Conservation (phyloP, 1,140 invertebrate genomes). For the Drosophila tsacasi region DNA sequence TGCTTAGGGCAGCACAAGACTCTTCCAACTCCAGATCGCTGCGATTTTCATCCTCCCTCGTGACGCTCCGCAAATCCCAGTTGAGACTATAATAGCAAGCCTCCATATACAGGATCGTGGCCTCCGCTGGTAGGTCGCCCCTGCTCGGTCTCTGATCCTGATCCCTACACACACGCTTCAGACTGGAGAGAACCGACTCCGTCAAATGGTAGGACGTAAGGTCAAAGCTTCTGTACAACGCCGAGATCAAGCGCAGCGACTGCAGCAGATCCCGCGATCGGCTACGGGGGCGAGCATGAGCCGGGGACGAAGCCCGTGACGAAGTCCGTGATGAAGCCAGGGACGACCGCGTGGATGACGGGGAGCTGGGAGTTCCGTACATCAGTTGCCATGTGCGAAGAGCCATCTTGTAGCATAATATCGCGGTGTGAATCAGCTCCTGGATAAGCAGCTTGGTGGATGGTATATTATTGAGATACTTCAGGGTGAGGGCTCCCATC, state of each 20-base stretch:
- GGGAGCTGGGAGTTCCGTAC: background rate
- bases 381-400: slow-evolving; percentile 10
- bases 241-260: slow-evolving; percentile 26
- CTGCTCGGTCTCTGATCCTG: background rate
- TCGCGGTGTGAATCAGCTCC: slow-evolving; percentile 35
- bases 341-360: background rate
- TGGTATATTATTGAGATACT: slow-evolving; percentile 1
- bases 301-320: background rate
- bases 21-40: slow-evolving; percentile 6
- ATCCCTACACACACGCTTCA: background rate
- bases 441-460: background rate
- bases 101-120: slow-evolving; percentile 22
- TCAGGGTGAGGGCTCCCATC: slow-evolving; percentile 32
- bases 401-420: slow-evolving; percentile 39
- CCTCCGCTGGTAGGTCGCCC: background rate
- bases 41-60: no score
- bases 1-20: background rate
- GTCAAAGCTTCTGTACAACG: slow-evolving; percentile 46
- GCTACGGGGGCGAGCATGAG: no score
- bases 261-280: background rate
- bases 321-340: background rate
- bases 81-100: slow-evolving; percentile 20
- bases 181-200: slow-evolving; percentile 12
- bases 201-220: slow-evolving; percentile 36
- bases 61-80: slow-evolving; percentile 41